A percentile compares a stretch with the other conserved stretches of the same genome.
These are phyloP conservation scores for Slavum lentiscoides DNA, from an alignment of 2,888 invertebrate species.

Conservation along the genomic window DNA sequence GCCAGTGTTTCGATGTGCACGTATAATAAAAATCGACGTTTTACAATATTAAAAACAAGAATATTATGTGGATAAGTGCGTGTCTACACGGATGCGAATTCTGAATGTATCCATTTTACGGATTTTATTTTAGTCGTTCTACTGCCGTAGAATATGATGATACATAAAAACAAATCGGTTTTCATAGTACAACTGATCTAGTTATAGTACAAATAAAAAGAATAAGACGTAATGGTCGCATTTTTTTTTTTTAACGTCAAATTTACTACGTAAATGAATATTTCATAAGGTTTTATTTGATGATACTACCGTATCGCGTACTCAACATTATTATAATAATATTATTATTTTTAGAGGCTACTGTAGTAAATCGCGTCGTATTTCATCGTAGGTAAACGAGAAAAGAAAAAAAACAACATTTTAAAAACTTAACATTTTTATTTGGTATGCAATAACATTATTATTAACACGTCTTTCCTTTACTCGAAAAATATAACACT, in stretches of 20 bases:
- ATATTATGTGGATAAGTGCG: background rate
- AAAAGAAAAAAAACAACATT: too few relatives aligned
- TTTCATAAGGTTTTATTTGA: conserved; percentile 15
- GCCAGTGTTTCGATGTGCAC: background rate
- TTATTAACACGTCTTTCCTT: too few relatives aligned
- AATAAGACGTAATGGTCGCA: background rate
- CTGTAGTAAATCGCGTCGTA: too few relatives aligned
- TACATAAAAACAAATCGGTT: conserved; percentile 38
- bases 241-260: conserved; percentile 9
- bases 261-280: conserved; percentile 17
- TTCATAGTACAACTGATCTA: background rate
- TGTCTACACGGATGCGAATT: background rate
- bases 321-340: background rate
- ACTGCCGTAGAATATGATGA: background rate
- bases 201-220: background rate
- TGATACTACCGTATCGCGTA: background rate
- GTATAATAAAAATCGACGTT: conserved; percentile 6
- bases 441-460: too few relatives aligned
- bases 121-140: conserved; percentile 10
- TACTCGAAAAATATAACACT: too few relatives aligned
- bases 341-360: background rate
- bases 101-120: background rate
- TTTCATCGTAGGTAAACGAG: too few relatives aligned
- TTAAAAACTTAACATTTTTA: too few relatives aligned
- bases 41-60: conserved; percentile 6